A percentile compares a stretch with the other conserved stretches of the same genome.
Evolutionary conservation across 2,888 invertebrate genomes (phyloP).

Genomic region (Andrena haemorrhoa): DNA sequence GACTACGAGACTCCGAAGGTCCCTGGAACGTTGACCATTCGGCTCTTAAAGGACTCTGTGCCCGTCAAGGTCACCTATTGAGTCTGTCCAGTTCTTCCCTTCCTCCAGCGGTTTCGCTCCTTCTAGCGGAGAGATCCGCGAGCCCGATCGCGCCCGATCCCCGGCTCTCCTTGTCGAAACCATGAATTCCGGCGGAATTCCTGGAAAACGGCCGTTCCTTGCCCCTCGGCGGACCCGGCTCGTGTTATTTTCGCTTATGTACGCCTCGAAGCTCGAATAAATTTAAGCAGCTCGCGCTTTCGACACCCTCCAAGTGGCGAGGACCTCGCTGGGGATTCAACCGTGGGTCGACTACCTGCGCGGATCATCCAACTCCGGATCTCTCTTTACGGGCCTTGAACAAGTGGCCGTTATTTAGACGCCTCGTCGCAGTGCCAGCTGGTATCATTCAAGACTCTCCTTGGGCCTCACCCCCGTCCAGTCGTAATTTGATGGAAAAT

Average conservation of each 20-base stretch:
- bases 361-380: not conserved
- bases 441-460: not conserved
- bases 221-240: not conserved
- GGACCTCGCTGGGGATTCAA: not conserved
- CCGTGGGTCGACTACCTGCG: too few species aligned
- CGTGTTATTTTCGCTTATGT: not conserved
- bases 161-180: slow-evolving; percentile 34
- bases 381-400: not conserved
- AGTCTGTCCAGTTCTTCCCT: slow-evolving; percentile 64
- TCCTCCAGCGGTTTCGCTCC: slow-evolving; percentile 35
- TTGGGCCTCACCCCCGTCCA: not conserved
- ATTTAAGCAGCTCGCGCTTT: not conserved
- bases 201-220: slow-evolving; percentile 15
- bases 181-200: slow-evolving; percentile 29
- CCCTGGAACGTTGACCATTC: slow-evolving; percentile 83
- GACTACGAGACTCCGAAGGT: slow-evolving; percentile 80
- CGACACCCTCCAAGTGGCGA: not conserved
- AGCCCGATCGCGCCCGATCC: slow-evolving; percentile 30
- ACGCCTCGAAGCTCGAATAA: not conserved
- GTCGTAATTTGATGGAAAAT: not conserved
- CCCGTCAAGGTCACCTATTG: slow-evolving; percentile 79
- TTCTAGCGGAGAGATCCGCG: slow-evolving; percentile 30
- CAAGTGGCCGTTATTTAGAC: too few species aligned
- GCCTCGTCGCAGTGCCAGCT: too few species aligned
- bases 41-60: slow-evolving; percentile 78